phyloP scores from a whole-genome alignment of 2,888 invertebrate genomes.

The Orgyia antiqua region DNA sequence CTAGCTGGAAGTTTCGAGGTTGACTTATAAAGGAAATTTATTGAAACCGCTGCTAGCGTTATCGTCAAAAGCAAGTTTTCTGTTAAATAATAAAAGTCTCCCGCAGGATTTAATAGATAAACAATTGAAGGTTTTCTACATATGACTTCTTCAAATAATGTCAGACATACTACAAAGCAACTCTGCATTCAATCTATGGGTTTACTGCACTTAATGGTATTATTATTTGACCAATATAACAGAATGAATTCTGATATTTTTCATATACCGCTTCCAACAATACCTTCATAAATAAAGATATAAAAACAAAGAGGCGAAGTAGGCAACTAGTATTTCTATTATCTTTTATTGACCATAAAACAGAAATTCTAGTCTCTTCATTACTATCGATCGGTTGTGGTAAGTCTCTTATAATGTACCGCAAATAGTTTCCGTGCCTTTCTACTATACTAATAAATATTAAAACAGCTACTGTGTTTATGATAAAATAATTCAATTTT shows the following conservation, averaged over 20 bases:
- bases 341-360: constrained; percentile 6
- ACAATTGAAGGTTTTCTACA: no score
- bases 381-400: constrained; percentile 1
- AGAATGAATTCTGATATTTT: no score
- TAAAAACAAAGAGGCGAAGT: no score
- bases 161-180: no score
- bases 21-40: constrained; percentile 24
- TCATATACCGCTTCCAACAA: no score
- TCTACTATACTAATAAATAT: constrained; percentile 11
- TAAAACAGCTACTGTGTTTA: constrained; percentile 11
- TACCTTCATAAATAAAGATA: no score
- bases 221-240: no score
- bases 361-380: constrained; percentile 1
- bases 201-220: no score
- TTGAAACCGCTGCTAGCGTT: constrained; percentile 24
- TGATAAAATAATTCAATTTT: no score
- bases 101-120: constrained; percentile 7
- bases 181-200: no score
- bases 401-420: not conserved
- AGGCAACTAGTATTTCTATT: constrained; percentile 7
- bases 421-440: constrained; percentile 1
- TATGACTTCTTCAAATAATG: no score
- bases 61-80: constrained; percentile 17
- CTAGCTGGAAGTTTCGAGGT: constrained; percentile 20
- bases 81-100: constrained; percentile 24